Evolutionary conservation across 92 coral and sea anemone species (phyloP).

Genomic region (Diadumene lineata): DNA sequence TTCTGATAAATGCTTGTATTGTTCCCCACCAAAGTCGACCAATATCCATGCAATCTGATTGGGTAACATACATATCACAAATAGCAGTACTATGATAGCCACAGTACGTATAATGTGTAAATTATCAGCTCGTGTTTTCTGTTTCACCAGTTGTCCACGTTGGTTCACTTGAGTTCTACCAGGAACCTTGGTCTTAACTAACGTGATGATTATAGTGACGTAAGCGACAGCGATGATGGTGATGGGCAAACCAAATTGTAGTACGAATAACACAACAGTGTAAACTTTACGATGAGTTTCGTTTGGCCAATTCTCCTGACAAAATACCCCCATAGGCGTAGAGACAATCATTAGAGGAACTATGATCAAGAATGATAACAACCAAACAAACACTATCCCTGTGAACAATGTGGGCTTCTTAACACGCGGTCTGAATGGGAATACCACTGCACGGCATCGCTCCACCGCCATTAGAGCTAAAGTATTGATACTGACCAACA

Average conservation of each 20-base stretch:
- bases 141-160: conserved; percentile 63
- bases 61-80: conserved; percentile 84
- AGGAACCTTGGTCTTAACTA: conserved; percentile 52
- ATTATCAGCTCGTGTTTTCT: conserved; percentile 58
- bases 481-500: conserved; percentile 70
- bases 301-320: conserved; percentile 76
- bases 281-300: conserved; percentile 53
- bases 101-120: conserved; percentile 79
- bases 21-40: conserved; percentile 78
- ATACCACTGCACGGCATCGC: conserved; percentile 71
- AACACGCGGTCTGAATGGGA: conserved; percentile 68
- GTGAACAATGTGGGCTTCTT: conserved; percentile 45
- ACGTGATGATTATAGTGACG: conserved; percentile 61
- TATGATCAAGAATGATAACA: conserved; percentile 45
- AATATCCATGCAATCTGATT: conserved; percentile 93
- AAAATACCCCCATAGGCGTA: conserved; percentile 30
- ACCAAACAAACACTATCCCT: conserved; percentile 55
- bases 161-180: conserved; percentile 63
- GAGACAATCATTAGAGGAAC: conserved; percentile 71
- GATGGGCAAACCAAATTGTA: conserved; percentile 86
- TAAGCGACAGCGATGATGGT: conserved; percentile 68
- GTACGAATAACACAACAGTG: conserved; percentile 70
- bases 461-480: conserved; percentile 75
- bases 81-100: conserved; percentile 74
- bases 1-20: conserved; percentile 59